Evolutionary conservation across 2,888 invertebrate genomes (phyloP), one percentile per base, ranked within the genome.

Genomic region (Sarcophaga subvicina): DNA sequence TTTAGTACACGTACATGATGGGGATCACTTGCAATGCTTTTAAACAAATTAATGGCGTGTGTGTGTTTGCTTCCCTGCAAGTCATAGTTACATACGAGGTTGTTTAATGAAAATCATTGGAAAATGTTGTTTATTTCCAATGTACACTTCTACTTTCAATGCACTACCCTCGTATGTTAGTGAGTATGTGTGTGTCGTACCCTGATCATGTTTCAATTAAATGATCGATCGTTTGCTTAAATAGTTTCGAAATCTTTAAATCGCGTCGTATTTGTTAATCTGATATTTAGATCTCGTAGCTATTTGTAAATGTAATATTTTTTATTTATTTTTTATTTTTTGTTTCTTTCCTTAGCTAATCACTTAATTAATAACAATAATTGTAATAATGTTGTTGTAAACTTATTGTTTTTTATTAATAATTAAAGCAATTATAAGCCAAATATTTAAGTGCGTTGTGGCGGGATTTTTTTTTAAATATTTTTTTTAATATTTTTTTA

Each of bases 171-270:
- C 54, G 14, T 12, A 37, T 3, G 11, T 8, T 5, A 27, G 6
- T 2, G 6, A 6, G 37, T 37, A 6, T 37, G 37, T 37, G 5
- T 37, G 37, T 37, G 14, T 49, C 2, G 11, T 49, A 14, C 22
- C n/a, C 27, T 37, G 83, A 86, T 86, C 86, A 86, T 86, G 86
- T 78, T 83, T 49, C 73, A 10, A 37, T 69, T 80, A 77, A 86
- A 60, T 86, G 86, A 83, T 86, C 77, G 80, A 83, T 80, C 64
- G 77, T 80, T 77, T 22, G 62, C 25, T 72, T 86, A 77, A 80
- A 63, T 86, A 77, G 63, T 86, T 83, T 72, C 20, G 69, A 86
- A 86, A 77, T 72, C 79, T 82, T 47, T 76, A 76, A 83, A 82
- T 82, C 69, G 72, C 17, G 67, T 72, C 59, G 63, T 62, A 60